Evolutionary conservation across 1,140 invertebrate species (phyloP).

Genomic region (Alviniconcha marisindica): DNA sequence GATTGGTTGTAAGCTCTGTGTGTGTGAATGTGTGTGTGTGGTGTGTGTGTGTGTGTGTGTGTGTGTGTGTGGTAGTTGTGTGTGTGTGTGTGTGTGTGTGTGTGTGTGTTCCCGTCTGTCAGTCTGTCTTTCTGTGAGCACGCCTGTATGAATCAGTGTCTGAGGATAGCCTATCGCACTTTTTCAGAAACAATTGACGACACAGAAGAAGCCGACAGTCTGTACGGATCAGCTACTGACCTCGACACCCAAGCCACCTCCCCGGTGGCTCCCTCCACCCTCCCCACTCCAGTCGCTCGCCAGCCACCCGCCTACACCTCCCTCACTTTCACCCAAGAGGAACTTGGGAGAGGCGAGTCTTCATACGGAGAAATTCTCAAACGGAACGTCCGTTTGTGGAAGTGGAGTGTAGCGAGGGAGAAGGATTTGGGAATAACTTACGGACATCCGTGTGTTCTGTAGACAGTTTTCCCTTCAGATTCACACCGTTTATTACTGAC

Average conservation of each 20-base stretch:
- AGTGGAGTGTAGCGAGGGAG: conserved; percentile 30
- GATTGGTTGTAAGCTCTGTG: too few relatives aligned
- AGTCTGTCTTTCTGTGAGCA: too few relatives aligned
- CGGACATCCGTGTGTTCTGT: conserved; percentile 1
- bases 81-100: too few relatives aligned
- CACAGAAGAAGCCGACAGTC: conserved; percentile 26
- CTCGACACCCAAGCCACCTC: neutral
- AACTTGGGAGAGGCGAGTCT: conserved; percentile 15
- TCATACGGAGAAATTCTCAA: conserved; percentile 34
- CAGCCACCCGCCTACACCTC: neutral
- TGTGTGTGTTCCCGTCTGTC: too few relatives aligned
- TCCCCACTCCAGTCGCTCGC: neutral
- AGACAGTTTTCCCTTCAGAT: too few relatives aligned
- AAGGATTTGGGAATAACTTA: neutral
- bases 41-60: too few relatives aligned
- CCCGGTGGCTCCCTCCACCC: neutral
- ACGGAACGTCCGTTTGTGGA: conserved; percentile 38
- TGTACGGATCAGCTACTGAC: conserved; percentile 33
- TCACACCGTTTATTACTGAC: too few relatives aligned
- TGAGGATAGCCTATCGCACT: too few relatives aligned
- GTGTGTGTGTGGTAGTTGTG: too few relatives aligned
- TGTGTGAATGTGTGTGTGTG: too few relatives aligned
- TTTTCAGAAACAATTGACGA: neutral
- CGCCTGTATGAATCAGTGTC: too few relatives aligned
- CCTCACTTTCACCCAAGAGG: conserved; percentile 31